Evolutionary conservation across 2,888 invertebrate species (phyloP), one percentile per base, ranked within the genome.

Genomic region (Stramonita haemastoma): DNA sequence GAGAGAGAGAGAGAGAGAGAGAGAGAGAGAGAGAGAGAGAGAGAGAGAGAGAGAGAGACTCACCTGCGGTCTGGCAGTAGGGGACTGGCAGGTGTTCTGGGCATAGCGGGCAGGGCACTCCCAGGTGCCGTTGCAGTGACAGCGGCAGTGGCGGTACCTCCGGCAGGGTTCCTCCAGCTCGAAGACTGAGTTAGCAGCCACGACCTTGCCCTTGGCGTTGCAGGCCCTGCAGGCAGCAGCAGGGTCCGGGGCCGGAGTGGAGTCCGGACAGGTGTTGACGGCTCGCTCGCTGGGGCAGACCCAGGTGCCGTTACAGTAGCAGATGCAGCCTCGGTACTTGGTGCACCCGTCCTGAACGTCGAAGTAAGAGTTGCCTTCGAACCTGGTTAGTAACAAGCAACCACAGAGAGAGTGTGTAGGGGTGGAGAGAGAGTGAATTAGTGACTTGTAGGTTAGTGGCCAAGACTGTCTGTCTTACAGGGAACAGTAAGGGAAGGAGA

Each of bases 221-320:
- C 91, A 91, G 26, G 88, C 60, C 5, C 84, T 34, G 56, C 91
- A 91, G 17, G 34, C 15, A 29, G 57, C 79, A 32, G 77, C 86
- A 84, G 86, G 73, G 60, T 32, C 70, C 57, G 60, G 86, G 86
- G 29, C 73, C 17, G 56, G 73, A 15, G 77, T 77, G 29, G 66
- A n/a, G n/a, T 85, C 87, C 17, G 87, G 79, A 84, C 92, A 94
- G 13, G 91, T 93, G 89, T 93, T 90, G 13, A 91, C 91, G 1
- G 93, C 93, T 36, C 91, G 92, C 32, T 93, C 92, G 29, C 91
- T 92, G 13, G 93, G 93, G 87, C 95, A 95, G 57, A 92, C 91
- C 94, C 94, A 94, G 15, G 92, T 91, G 5, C 95, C 95, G 86
- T 94, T 93, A 89, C 95, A 95, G 77, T 92, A 92, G 90, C 94